Evolutionary conservation across 2,797 vertebrate genomes (phyloP).

Genomic region (Enteromius radiatus): DNA sequence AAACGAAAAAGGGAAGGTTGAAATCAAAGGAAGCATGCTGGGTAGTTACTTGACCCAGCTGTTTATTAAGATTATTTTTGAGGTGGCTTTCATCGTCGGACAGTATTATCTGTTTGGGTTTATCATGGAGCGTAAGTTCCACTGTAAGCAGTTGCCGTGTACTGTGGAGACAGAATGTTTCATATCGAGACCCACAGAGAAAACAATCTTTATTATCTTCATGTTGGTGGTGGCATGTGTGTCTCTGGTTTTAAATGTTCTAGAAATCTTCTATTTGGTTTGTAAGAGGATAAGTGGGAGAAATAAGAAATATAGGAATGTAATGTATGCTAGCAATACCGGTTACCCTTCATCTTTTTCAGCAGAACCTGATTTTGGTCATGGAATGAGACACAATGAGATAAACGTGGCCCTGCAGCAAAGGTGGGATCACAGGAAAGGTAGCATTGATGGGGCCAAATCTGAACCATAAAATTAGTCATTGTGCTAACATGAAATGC

Average conservation of each 20-base stretch:
- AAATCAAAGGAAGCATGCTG: constrained; percentile 84
- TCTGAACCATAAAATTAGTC: not conserved
- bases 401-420: constrained; percentile 36
- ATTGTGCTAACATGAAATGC: not conserved
- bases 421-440: not conserved
- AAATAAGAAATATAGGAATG: not conserved
- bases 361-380: not conserved
- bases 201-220: constrained; percentile 90
- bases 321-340: not conserved
- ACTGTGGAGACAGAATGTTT: constrained; percentile 79
- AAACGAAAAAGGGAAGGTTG: constrained; percentile 79
- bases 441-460: not conserved
- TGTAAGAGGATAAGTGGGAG: constrained; percentile 49
- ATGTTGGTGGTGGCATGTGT: constrained; percentile 87
- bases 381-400: constrained; percentile 41
- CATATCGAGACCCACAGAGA: constrained; percentile 90
- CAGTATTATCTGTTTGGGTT: constrained; percentile 90
- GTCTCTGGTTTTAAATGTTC: constrained; percentile 84
- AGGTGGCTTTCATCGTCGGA: constrained; percentile 84
- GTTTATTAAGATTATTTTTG: constrained; percentile 85
- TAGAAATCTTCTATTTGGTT: constrained; percentile 81
- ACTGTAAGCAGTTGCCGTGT: constrained; percentile 79
- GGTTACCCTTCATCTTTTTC: not conserved
- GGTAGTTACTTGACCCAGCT: constrained; percentile 84
- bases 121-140: constrained; percentile 74